Conservation (phyloP, 2,797 vertebrate species). For the Thaleichthys pacificus region DNA sequence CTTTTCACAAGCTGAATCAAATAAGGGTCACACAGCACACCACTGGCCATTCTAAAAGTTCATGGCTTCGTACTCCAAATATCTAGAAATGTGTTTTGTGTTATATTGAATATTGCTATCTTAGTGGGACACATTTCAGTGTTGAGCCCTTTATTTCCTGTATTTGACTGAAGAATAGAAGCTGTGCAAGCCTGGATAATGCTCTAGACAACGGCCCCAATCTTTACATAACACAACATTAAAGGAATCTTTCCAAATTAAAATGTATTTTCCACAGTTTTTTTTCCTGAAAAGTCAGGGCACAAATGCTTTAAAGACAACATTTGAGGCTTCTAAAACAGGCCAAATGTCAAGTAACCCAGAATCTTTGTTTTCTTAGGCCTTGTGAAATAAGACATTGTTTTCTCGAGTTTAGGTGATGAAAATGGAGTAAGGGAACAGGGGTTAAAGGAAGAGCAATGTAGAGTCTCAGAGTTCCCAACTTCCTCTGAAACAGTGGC, state of each 20-base stretch:
- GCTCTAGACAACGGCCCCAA: conserved; percentile 11
- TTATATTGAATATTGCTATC: conserved; percentile 52
- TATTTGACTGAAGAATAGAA: conserved; percentile 26
- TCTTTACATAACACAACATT: not conserved
- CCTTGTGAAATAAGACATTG: no score
- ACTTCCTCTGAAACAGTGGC: not conserved
- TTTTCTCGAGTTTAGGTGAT: not conserved
- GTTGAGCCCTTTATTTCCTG: conserved; percentile 55
- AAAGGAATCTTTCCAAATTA: conserved; percentile 20
- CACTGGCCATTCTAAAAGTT: not conserved
- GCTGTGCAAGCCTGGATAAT: not conserved
- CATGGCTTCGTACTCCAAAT: not conserved
- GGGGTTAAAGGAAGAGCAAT: not conserved
- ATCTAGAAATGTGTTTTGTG: no score
- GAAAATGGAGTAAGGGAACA: not conserved
- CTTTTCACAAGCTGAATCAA: no score
- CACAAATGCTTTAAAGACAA: not conserved
- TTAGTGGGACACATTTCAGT: conserved; percentile 54
- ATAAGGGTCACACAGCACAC: no score
- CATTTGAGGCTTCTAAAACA: conserved; percentile 1
- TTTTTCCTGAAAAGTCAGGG: no score
- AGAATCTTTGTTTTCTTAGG: no score
- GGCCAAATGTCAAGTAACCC: not conserved
- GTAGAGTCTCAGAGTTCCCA: not conserved
- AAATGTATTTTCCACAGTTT: not conserved